Evolutionary conservation across 1,140 invertebrate species (phyloP), one percentile per base, ranked within the genome.

Genomic region (Sarcophaga peregrina): DNA sequence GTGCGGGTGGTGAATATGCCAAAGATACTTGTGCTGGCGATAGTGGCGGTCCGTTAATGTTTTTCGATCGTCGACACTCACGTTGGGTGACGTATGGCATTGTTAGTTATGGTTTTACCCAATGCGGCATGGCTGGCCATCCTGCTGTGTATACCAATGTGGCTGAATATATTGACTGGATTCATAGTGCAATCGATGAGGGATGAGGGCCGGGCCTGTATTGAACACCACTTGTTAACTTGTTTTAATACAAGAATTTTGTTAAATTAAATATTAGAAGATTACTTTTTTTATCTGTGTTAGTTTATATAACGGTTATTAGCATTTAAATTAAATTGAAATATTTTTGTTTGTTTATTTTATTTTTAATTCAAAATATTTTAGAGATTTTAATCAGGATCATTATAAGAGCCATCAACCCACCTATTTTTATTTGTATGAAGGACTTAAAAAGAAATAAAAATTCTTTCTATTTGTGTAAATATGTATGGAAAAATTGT

Each of bases 11-110:
- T 0, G 90, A 92, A 9, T 92, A 90, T 74, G 94, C 89, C 85
- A 94, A 91, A 87, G 95, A 95, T 84, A 93, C 94, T 0, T 95
- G 95, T 84, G 91, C 92, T 81, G 95, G 93, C 5, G 93, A 94
- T 83, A 93, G 92, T 48, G 93, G 93, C 9, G 93, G 93, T 7
- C 93, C 93, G 0, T 85, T 94, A 6, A 92, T 92, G 91, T 87
- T 87, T 50, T 90, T 87, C 17, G 87, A 89, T 83, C 85, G 84
- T 5, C 86, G 87, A 72, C 85, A 85, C n/a, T 86, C 86, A 0
- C 87, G 88, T 20, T 93, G 91, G 90, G 90, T 90, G 54, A 85
- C 91, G 78, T 89, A 91, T 45, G 93, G 93, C 5, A 86, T 94
- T 46, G 93, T 93, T 1, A 93, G 93, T 17, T 93, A 93, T 89